Evolutionary conservation across 1,140 invertebrate genomes (phyloP).

Genomic region (Andricus grossulariae): DNA sequence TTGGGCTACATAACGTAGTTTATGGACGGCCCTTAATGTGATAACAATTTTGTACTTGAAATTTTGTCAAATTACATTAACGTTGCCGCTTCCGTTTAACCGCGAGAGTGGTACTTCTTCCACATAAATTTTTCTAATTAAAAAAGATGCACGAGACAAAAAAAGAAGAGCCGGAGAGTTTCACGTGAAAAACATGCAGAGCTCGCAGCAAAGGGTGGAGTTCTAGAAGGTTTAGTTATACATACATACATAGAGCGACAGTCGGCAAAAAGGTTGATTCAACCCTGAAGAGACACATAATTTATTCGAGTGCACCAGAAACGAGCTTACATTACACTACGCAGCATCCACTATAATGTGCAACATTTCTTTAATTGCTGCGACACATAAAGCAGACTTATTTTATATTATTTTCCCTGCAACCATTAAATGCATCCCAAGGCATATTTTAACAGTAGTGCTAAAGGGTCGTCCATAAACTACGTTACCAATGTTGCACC

Average conservation of each 20-base stretch:
- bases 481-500: no score
- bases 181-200: slow-evolving; percentile 18
- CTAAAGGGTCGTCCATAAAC: no score
- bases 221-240: slow-evolving; percentile 14
- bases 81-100: background rate
- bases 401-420: slow-evolving; percentile 1
- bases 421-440: background rate
- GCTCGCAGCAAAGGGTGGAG: slow-evolving; percentile 7
- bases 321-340: background rate
- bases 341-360: slow-evolving; percentile 15
- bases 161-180: slow-evolving; percentile 8
- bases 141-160: slow-evolving; percentile 12
- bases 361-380: slow-evolving; percentile 23
- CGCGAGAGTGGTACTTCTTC: background rate
- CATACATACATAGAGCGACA: background rate
- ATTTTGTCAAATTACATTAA: background rate
- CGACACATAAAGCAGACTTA: slow-evolving; percentile 1
- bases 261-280: slow-evolving; percentile 29
- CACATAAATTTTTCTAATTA: slow-evolving; percentile 4
- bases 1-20: no score
- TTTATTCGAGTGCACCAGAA: slow-evolving; percentile 12
- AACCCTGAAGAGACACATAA: slow-evolving; percentile 23
- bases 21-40: no score
- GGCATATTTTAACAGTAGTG: no score
- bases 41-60: background rate